Percentiles rank a stretch among this genome's conserved stretches.
Evolutionary conservation across 1,140 invertebrate genomes (phyloP).

Genomic region (Cyrtorhinus lividipennis): DNA sequence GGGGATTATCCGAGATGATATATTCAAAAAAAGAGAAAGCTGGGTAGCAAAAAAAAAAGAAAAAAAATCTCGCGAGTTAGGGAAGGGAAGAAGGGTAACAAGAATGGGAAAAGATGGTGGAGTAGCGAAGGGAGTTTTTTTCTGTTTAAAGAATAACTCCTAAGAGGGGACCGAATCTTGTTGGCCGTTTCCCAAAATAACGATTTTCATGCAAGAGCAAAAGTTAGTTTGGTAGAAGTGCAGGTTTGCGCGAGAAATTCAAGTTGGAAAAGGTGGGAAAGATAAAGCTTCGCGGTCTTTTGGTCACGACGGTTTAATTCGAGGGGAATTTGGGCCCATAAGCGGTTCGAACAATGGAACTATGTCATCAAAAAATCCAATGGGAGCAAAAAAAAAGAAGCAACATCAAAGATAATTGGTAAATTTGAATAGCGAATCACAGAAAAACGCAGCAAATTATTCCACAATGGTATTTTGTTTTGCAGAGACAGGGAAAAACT

Average conservation of each 20-base stretch:
- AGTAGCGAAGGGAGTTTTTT: not conserved
- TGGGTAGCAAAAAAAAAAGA: not conserved
- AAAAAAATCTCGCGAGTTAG: not conserved
- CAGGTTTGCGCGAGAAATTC: no score
- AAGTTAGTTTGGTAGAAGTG: not conserved
- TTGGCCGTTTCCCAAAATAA: not conserved
- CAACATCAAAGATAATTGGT: no score
- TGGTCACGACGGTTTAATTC: no score
- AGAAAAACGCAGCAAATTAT: not conserved
- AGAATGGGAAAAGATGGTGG: not conserved
- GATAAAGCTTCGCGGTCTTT: no score
- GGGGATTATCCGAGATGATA: conserved; percentile 8
- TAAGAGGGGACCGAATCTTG: not conserved
- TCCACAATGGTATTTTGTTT: not conserved
- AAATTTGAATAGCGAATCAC: no score
- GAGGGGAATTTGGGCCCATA: no score
- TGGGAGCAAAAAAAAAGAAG: no score
- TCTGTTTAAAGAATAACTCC: not conserved
- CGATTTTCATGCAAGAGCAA: not conserved
- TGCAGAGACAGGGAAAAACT: no score
- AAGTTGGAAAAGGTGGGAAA: no score
- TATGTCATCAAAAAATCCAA: no score
- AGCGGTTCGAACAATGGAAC: no score
- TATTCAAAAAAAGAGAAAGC: not conserved
- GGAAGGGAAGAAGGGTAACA: not conserved